These are phyloP conservation scores for Drosophila nannoptera DNA, from an alignment of 1,140 invertebrate species.

Conservation along the genomic window DNA sequence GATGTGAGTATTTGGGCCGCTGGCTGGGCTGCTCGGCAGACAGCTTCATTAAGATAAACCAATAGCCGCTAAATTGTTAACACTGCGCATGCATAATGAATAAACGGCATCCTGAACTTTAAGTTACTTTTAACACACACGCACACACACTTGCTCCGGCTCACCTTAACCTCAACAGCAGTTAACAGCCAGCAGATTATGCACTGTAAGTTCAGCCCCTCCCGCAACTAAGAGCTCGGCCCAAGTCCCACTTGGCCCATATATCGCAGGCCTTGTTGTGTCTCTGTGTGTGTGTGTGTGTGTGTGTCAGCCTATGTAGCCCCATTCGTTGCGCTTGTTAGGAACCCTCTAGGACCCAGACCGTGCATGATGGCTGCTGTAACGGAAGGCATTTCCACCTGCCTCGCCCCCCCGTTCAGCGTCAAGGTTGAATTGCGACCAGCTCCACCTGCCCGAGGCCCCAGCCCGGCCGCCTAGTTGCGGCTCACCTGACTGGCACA, in stretches of 20 bases:
- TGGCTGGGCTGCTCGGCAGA: slow-evolving; percentile 45
- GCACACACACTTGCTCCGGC: slow-evolving; percentile 21
- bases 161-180: slow-evolving; percentile 38
- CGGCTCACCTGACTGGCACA: slow-evolving; percentile 55
- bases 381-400: slow-evolving; percentile 41
- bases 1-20: slow-evolving; percentile 54
- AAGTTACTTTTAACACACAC: slow-evolving; percentile 53
- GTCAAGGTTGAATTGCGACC: slow-evolving; percentile 36
- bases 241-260: slow-evolving; percentile 35
- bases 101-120: slow-evolving; percentile 65
- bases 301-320: slow-evolving; percentile 17
- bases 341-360: slow-evolving; percentile 40
- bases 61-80: slow-evolving; percentile 78
- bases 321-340: slow-evolving; percentile 73
- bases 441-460: not conserved
- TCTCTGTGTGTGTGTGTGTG: not conserved
- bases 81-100: slow-evolving; percentile 76
- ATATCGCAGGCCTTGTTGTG: slow-evolving; percentile 33
- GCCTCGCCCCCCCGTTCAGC: slow-evolving; percentile 27
- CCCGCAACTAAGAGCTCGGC: not conserved
- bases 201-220: slow-evolving; percentile 27
- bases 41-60: slow-evolving; percentile 77
- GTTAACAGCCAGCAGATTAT: slow-evolving; percentile 34
- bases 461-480: not conserved
- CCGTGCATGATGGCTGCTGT: slow-evolving; percentile 43